These are phyloP conservation scores for Dufourea novaeangliae DNA, from an alignment of 1,140 invertebrate species.

Conservation along the genomic window DNA sequence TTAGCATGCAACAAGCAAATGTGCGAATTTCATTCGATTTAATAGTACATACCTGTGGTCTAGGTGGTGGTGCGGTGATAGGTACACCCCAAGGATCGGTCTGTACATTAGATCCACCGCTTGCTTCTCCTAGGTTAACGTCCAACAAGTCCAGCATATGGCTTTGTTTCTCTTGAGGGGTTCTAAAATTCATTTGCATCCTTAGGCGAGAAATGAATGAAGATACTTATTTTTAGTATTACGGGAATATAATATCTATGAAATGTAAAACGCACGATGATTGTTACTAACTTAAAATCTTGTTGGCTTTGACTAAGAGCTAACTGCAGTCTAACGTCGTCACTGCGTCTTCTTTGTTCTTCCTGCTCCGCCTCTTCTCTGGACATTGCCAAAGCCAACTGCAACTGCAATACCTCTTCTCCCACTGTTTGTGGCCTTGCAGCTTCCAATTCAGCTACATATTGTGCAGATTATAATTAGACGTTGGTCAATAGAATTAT, in stretches of 20 bases:
- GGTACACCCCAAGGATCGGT: slow-evolving; percentile 89
- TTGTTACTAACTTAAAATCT: slow-evolving; percentile 88
- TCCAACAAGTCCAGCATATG: slow-evolving; percentile 92
- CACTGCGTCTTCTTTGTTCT: slow-evolving; percentile 94
- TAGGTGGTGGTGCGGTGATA: slow-evolving; percentile 79
- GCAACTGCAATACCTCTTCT: slow-evolving; percentile 98
- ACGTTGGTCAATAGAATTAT: slow-evolving; percentile 17
- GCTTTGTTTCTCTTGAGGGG: slow-evolving; percentile 83
- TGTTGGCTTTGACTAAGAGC: slow-evolving; percentile 96
- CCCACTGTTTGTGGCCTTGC: slow-evolving; percentile 97
- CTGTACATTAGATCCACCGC: slow-evolving; percentile 77
- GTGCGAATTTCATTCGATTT: slow-evolving; percentile 11
- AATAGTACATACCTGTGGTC: slow-evolving; percentile 78
- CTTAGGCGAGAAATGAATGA: neutral
- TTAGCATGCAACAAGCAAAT: slow-evolving; percentile 68
- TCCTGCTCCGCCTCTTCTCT: slow-evolving; percentile 99
- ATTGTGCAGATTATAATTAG: neutral
- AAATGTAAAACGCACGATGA: neutral
- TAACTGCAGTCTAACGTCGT: slow-evolving; percentile 96
- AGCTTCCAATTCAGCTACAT: slow-evolving; percentile 91
- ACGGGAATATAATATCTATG: neutral
- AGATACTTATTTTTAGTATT: neutral
- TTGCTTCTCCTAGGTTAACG: slow-evolving; percentile 87
- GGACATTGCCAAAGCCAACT: slow-evolving; percentile 98
- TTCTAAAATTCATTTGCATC: slow-evolving; percentile 67